Conservation (phyloP, 1,140 invertebrate genomes). For the Antheraea mylitta region DNA sequence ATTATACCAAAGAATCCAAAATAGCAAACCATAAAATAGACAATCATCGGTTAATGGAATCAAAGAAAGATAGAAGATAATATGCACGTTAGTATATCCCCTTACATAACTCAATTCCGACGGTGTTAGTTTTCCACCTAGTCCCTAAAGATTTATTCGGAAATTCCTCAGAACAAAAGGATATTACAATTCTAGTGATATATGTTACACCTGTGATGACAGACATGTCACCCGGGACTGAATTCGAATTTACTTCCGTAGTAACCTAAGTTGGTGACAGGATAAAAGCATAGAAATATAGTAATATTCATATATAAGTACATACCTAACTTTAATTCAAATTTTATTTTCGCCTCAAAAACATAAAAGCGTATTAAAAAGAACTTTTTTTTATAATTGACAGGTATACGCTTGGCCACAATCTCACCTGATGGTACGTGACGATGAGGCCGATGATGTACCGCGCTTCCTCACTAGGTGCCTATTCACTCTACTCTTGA, state of each 20-base stretch:
- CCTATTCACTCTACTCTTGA: too few relatives aligned
- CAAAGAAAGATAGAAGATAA: background rate
- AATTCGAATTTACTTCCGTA: background rate
- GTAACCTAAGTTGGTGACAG: background rate
- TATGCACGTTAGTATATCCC: background rate
- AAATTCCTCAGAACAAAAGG: slow-evolving; percentile 32
- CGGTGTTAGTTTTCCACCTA: slow-evolving; percentile 17
- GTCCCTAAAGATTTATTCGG: slow-evolving; percentile 29
- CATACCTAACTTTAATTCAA: too few relatives aligned
- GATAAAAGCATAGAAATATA: background rate
- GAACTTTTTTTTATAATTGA: too few relatives aligned
- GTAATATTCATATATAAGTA: background rate
- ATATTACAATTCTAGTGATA: slow-evolving; percentile 38
- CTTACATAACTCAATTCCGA: slow-evolving; percentile 19
- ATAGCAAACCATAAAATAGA: too few relatives aligned
- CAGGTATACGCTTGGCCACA: too few relatives aligned
- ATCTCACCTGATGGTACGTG: too few relatives aligned
- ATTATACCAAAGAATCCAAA: too few relatives aligned
- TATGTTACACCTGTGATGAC: slow-evolving; percentile 34
- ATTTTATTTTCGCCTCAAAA: too few relatives aligned
- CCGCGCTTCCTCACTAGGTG: too few relatives aligned
- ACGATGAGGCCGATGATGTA: too few relatives aligned
- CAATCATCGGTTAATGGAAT: too few relatives aligned
- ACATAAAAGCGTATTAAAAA: too few relatives aligned
- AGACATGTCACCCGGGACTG: slow-evolving; percentile 21